Evolutionary conservation across 2,113 vertebrate species (phyloP), one percentile per base, ranked within the genome.

Genomic region (Corythornis vintsioides): DNA sequence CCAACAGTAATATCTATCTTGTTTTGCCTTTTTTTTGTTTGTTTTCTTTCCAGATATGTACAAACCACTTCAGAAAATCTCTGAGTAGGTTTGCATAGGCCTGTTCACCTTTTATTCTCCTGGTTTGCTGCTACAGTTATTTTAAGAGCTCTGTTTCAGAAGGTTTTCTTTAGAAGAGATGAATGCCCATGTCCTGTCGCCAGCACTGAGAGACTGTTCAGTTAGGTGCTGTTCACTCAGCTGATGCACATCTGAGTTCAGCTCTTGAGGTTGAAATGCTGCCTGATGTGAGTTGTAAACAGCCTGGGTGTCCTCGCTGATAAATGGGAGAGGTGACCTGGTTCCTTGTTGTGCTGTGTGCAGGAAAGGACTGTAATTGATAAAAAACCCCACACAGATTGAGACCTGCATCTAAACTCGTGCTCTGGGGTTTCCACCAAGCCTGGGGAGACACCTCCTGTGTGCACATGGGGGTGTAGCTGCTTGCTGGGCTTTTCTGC

Each of bases 41-140:
- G 38, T 78, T 81, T 77, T 48, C n/a, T 87, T 80, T 80, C 35
- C 63, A 93, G 55, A 72, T 85, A 48, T 80, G 72, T 90, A 65
- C 91, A 94, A 66, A 95, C 67, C 71, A 50, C 84, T 92, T 95
- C 83, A 95, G 92, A 84, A 95, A 95, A 63, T 81, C 71, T 73
- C 69, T 83, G 88, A 71, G 61, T 79, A 94, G 94, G 88, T 91
- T 94, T 92, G 65, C 72, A 60, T 57, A 76, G 85, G 82, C 94
- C 84, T 72, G 15, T 63, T 64, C 45, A 55, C 31, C 25, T 74
- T 80, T 60, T 83, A 73, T 73, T 45, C 48, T 38, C 2, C 74
- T 25, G 69, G 42, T 79, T 83, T 76, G 76, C 63, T 88, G 86
- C 95, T 80, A 33, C 56, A 13, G 24, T 69, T 76, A 56, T 91